These are phyloP conservation scores for Xestia sexstrigata DNA, from an alignment of 2,888 invertebrate species.

Conservation along the genomic window DNA sequence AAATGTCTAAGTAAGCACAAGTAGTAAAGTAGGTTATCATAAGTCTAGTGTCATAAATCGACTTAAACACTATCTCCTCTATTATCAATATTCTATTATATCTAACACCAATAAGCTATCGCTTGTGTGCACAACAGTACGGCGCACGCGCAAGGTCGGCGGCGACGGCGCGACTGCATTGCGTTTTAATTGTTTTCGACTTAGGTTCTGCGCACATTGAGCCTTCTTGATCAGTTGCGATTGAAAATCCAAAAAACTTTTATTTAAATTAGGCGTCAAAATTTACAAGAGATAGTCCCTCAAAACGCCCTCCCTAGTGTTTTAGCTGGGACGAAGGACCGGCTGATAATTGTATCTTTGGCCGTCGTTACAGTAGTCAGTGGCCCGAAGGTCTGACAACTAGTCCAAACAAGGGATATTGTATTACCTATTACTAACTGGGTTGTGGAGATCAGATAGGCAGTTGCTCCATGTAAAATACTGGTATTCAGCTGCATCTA, in stretches of 20 bases:
- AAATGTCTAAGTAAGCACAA: not conserved
- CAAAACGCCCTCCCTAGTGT: not conserved
- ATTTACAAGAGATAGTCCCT: not conserved
- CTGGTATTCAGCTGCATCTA: not conserved
- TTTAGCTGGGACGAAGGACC: no score
- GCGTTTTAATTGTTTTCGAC: constrained; percentile 71
- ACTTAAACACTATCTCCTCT: constrained; percentile 16
- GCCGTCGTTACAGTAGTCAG: not conserved
- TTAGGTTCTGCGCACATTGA: constrained; percentile 41
- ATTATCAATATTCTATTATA: constrained; percentile 18
- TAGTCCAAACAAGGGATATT: not conserved
- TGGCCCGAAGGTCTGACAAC: not conserved
- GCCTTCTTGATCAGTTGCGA: not conserved
- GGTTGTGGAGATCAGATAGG: not conserved
- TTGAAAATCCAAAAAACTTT: not conserved
- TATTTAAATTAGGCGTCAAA: not conserved
- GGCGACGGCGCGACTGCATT: constrained; percentile 60
- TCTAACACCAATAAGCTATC: constrained; percentile 4
- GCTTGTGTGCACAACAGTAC: constrained; percentile 49
- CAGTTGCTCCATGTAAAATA: not conserved
- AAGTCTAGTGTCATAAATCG: constrained; percentile 7
- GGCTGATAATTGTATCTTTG: not conserved
- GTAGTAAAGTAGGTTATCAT: not conserved
- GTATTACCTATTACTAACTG: no score
- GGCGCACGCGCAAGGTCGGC: constrained; percentile 63